Evolutionary conservation across 2,797 vertebrate species (phyloP).

Genomic region (Aphelocoma californica): DNA sequence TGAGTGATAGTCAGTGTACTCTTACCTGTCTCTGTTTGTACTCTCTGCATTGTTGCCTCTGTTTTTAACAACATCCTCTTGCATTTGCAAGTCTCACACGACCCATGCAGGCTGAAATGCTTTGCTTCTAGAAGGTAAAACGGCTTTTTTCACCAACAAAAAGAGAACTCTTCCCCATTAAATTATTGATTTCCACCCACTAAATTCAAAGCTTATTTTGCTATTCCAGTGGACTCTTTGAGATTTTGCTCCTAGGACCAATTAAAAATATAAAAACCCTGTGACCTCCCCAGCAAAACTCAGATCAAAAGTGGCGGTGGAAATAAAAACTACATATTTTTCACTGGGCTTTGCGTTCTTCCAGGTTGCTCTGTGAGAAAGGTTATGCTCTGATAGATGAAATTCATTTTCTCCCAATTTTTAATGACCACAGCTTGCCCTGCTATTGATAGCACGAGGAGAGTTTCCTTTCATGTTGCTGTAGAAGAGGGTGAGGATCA

Average conservation of each 20-base stretch:
- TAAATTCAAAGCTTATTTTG: background rate
- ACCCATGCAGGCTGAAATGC: background rate
- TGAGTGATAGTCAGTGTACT: background rate
- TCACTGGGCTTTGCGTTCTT: background rate
- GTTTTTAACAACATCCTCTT: background rate
- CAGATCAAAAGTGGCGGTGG: background rate
- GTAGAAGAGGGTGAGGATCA: background rate
- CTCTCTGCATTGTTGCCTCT: background rate
- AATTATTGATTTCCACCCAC: background rate
- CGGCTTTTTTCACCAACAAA: background rate
- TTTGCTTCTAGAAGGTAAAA: background rate
- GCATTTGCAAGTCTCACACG: background rate
- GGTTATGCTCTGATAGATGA: background rate
- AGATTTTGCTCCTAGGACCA: background rate
- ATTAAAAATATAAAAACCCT: background rate
- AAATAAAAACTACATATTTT: background rate
- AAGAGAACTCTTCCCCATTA: background rate
- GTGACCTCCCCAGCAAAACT: background rate
- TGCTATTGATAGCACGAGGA: rapidly evolving
- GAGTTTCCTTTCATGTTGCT: background rate
- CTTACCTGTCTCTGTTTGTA: background rate
- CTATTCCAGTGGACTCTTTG: background rate
- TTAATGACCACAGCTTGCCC: background rate
- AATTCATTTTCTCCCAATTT: background rate
- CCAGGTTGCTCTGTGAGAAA: background rate